phyloP scores from a whole-genome alignment of 2,888 invertebrate genomes.

The Ophion slaviceki region DNA sequence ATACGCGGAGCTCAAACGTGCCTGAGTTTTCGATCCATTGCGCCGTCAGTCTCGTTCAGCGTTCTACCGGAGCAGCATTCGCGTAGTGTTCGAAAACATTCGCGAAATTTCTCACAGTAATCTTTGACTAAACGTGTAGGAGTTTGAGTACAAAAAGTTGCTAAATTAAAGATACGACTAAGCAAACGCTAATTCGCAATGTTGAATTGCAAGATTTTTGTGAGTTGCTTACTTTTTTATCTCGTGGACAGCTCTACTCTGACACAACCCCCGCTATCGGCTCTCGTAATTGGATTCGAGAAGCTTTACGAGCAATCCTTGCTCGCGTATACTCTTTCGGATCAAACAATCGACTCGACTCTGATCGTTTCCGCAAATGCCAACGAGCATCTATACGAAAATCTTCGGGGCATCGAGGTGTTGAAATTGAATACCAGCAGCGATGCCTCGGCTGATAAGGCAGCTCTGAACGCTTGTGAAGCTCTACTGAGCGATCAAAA shows the following conservation, averaged over 20 bases:
- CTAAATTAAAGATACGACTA: background rate
- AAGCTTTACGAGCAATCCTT: constrained; percentile 79
- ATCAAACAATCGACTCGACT: constrained; percentile 77
- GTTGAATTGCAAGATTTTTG: background rate
- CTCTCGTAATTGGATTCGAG: constrained; percentile 79
- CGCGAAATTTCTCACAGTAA: background rate
- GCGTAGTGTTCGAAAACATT: background rate
- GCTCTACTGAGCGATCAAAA: constrained; percentile 73
- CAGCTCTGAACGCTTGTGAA: constrained; percentile 76
- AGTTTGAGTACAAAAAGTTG: background rate
- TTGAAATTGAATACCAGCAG: constrained; percentile 68
- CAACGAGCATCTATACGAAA: constrained; percentile 75
- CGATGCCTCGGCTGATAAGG: constrained; percentile 60
- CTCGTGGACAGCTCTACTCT: constrained; percentile 73
- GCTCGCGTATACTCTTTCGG: constrained; percentile 80
- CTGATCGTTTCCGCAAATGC: constrained; percentile 73
- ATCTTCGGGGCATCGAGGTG: constrained; percentile 77
- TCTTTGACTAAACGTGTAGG: background rate
- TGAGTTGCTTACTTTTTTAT: constrained; percentile 38
- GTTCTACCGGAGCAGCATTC: background rate
- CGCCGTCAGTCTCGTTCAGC: background rate
- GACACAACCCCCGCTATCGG: constrained; percentile 76
- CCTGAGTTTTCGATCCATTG: background rate
- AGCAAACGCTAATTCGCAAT: background rate
- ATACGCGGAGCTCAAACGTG: background rate